phyloP scores from a whole-genome alignment of 2,888 invertebrate genomes.

The Magallana nippona region DNA sequence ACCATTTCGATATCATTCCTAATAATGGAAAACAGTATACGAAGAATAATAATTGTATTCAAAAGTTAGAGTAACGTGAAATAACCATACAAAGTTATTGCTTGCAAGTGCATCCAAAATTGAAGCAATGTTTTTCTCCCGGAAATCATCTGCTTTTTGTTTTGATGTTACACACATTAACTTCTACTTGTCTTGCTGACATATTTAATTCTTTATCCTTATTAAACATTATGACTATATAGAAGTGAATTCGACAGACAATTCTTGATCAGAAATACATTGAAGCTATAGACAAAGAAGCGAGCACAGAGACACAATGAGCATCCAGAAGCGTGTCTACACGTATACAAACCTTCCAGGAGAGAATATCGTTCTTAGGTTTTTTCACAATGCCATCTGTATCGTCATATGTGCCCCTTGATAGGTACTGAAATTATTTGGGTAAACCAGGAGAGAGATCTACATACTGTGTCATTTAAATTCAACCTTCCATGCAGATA shows the following conservation, averaged over 20 bases:
- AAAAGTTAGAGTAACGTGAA: no score
- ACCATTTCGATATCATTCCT: no score
- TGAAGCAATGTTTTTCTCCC: no score
- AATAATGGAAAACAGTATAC: no score
- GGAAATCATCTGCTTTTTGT: no score
- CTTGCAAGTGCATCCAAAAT: no score
- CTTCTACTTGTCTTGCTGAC: no score
- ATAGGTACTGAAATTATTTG: constrained; percentile 55
- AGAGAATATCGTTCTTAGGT: constrained; percentile 68
- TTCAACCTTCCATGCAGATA: constrained; percentile 36
- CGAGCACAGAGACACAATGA: not conserved
- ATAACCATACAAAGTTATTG: no score
- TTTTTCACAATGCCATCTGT: constrained; percentile 65
- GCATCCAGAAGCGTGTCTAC: constrained; percentile 1
- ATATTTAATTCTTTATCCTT: no score
- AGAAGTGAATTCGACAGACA: not conserved
- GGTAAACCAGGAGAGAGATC: constrained; percentile 20
- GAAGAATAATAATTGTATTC: no score
- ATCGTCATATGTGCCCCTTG: constrained; percentile 57
- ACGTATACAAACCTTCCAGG: constrained; percentile 70
- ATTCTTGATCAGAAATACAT: constrained; percentile 15
- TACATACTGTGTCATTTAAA: constrained; percentile 17
- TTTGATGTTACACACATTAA: no score
- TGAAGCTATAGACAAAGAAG: not conserved
- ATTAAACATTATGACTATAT: no score